Evolutionary conservation across 2,113 vertebrate genomes (phyloP), one percentile per base, ranked within the genome.

Genomic region (Nothoprocta pentlandii): DNA sequence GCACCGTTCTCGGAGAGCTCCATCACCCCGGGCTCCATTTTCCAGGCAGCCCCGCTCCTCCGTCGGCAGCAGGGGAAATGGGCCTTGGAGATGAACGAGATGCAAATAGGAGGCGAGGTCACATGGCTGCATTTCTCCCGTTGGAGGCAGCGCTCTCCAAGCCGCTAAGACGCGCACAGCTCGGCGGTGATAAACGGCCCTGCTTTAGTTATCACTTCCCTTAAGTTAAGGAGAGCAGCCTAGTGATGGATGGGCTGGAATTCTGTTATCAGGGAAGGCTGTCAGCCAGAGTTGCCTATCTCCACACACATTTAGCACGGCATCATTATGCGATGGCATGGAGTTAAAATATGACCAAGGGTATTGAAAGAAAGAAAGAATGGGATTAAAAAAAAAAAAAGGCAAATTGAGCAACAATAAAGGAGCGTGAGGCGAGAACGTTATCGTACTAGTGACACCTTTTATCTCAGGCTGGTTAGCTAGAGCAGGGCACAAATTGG

Each of bases 261-360:
- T 98, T 98, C 93, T 96, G 98, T 98, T 98, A 98, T 98, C 97
- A 95, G 96, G 96, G 94, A 97, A 96, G 97, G 98, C 98, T 98
- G 98, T 98, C 98, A 98, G 98, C 98, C 96, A 97, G 97, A 97
- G 97, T 97, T 97, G 97, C 97, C 98, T 97, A 98, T 98, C 98
- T 98, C 94, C 97, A 96, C 97, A 98, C 97, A 97, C 97, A 98
- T 98, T 96, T 97, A 93, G 89, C 97, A 98, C 95, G 97, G 97
- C 94, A 97, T 98, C 98, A 98, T 98, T 98, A 98, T 97, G 97
- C 96, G 90, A 97, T 97, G 98, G 98, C 98, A 98, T 97, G 69
- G 90, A 97, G 97, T 97, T 98, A 98, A 98, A 98, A 98, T 98
- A 98, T 98, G 97, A 97, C 97, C 96, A 96, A 96, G 93, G 95